A percentile compares a stretch with the other conserved stretches of the same genome.
Evolutionary conservation across 1,140 invertebrate species (phyloP).

Genomic region (Temnothorax nylanderi): DNA sequence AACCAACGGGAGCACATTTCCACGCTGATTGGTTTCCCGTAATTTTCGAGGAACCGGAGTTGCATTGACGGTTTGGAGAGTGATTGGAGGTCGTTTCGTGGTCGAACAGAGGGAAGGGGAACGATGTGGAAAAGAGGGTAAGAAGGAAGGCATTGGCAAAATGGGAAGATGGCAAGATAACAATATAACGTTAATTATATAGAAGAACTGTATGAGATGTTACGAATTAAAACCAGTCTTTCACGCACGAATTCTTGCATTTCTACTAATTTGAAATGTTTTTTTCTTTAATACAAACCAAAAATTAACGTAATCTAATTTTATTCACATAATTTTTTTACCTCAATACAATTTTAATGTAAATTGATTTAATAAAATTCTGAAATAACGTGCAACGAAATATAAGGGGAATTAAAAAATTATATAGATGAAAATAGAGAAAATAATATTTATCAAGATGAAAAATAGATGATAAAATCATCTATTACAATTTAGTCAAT

Average conservation of each 20-base stretch:
- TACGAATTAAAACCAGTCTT: neutral
- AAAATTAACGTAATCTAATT: neutral
- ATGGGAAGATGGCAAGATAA: constrained; percentile 74
- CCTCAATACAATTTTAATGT: neutral
- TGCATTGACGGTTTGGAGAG: constrained; percentile 69
- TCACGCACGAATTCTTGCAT: neutral
- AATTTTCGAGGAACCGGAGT: constrained; percentile 67
- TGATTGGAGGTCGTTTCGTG: constrained; percentile 68
- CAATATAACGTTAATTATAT: constrained; percentile 78
- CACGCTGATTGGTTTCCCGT: constrained; percentile 70
- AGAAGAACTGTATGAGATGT: constrained; percentile 63
- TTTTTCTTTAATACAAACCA: neutral
- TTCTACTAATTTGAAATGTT: neutral
- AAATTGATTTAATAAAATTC: neutral
- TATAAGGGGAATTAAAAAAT: neutral
- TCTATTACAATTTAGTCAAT: neutral
- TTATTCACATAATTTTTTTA: neutral
- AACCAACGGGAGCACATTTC: constrained; percentile 51
- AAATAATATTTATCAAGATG: neutral
- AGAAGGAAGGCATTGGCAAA: constrained; percentile 59
- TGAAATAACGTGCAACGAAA: neutral
- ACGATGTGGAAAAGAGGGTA: constrained; percentile 18
- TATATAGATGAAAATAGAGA: neutral
- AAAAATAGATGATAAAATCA: neutral
- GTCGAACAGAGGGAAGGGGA: constrained; percentile 43